Evolutionary conservation across 2,888 invertebrate species (phyloP).

Genomic region (Polydrusus cervinus): DNA sequence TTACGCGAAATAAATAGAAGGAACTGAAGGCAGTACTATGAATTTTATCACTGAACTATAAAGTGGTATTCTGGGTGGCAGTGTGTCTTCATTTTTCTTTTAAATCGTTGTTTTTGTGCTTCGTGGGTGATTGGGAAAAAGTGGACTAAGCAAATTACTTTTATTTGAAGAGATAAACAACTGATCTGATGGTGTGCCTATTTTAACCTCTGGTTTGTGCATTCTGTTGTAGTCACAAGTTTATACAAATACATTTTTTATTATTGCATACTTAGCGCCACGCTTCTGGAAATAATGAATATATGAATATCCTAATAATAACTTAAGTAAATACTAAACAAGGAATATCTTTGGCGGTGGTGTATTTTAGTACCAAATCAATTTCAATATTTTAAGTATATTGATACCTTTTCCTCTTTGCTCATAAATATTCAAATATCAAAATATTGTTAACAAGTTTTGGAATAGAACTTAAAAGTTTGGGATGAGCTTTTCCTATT

Average conservation of each 20-base stretch:
- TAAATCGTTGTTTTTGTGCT: background rate
- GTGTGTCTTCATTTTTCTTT: background rate
- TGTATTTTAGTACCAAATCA: too few species aligned
- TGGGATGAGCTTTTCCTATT: too few species aligned
- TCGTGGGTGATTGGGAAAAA: background rate
- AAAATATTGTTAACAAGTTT: too few species aligned
- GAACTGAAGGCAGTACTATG: background rate
- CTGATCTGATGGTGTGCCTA: background rate
- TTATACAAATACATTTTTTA: background rate
- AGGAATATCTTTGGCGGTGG: too few species aligned
- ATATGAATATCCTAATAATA: background rate
- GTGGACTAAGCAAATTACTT: background rate
- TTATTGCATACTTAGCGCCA: background rate
- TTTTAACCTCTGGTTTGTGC: background rate
- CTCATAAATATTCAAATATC: too few species aligned
- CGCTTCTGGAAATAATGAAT: background rate
- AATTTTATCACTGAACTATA: background rate
- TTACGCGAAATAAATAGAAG: slow-evolving; percentile 21
- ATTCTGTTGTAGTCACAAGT: background rate
- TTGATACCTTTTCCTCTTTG: too few species aligned
- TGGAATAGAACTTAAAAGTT: too few species aligned
- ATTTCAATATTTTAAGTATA: too few species aligned
- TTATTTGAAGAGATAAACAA: background rate
- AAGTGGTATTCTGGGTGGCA: background rate
- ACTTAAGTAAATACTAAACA: background rate